These are phyloP conservation scores for Notarius lentiginosus DNA, from an alignment of 2,113 vertebrate species.

Conservation along the genomic window DNA sequence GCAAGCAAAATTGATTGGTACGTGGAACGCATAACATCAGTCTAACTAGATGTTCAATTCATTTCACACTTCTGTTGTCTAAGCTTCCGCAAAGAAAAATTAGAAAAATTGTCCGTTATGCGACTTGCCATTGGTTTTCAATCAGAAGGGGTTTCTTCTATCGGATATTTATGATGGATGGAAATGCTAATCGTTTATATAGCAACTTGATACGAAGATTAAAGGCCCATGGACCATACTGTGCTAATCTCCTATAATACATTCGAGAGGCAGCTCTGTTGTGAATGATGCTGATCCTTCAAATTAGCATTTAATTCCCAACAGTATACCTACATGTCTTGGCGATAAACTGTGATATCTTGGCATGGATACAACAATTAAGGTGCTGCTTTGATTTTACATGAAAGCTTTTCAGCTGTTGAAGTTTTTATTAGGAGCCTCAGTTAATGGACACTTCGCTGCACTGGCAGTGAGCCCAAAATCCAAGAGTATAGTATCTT, in stretches of 20 bases:
- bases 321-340: background rate
- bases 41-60: constrained; percentile 53
- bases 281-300: constrained; percentile 12
- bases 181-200: constrained; percentile 32
- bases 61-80: constrained; percentile 43
- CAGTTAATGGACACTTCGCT: background rate
- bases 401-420: constrained; percentile 2
- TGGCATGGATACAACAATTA: constrained; percentile 2
- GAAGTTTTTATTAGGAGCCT: constrained; percentile 23
- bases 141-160: constrained; percentile 33
- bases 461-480: background rate
- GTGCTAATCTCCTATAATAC: constrained; percentile 28
- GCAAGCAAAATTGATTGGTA: constrained; percentile 58
- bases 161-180: constrained; percentile 34
- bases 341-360: background rate
- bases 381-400: constrained; percentile 1
- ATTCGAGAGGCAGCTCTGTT: constrained; percentile 22
- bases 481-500: background rate
- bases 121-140: constrained; percentile 17
- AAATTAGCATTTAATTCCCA: constrained; percentile 20
- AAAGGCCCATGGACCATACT: constrained; percentile 6
- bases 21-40: constrained; percentile 58
- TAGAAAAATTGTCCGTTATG: constrained; percentile 47
- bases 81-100: constrained; percentile 39
- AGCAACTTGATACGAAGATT: constrained; percentile 25